phyloP scores from a whole-genome alignment of 2,113 vertebrate genomes.

The Notarius quadriscutis region DNA sequence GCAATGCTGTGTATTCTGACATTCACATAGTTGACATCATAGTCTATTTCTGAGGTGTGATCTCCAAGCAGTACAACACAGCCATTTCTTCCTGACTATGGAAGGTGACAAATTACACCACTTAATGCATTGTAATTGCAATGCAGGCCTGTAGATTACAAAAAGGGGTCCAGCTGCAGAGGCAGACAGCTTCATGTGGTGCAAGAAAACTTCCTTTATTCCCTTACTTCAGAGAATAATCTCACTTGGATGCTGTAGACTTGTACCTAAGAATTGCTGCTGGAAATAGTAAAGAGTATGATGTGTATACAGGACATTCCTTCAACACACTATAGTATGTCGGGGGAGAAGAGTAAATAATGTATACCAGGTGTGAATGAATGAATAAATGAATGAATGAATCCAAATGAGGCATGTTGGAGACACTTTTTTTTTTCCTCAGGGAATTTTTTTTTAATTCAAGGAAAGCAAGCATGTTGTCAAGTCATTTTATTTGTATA shows the following conservation, averaged over 20 bases:
- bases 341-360: not conserved
- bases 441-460: not conserved
- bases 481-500: not conserved
- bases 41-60: not conserved
- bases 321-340: not conserved
- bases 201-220: not conserved
- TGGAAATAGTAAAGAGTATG: not conserved
- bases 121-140: not conserved
- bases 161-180: not conserved
- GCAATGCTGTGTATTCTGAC: too few relatives aligned
- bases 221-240: not conserved
- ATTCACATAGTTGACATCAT: conserved; percentile 8
- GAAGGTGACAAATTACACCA: not conserved
- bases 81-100: not conserved
- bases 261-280: not conserved
- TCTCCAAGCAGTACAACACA: not conserved
- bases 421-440: too few relatives aligned
- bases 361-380: not conserved
- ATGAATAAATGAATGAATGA: not conserved
- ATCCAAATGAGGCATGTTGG: not conserved
- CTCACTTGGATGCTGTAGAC: not conserved
- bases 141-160: not conserved
- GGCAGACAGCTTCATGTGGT: not conserved
- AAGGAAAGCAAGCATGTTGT: not conserved
- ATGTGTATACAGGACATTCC: not conserved